Evolutionary conservation across 2,888 invertebrate species (phyloP).

Genomic region (Ophion ventricosus): DNA sequence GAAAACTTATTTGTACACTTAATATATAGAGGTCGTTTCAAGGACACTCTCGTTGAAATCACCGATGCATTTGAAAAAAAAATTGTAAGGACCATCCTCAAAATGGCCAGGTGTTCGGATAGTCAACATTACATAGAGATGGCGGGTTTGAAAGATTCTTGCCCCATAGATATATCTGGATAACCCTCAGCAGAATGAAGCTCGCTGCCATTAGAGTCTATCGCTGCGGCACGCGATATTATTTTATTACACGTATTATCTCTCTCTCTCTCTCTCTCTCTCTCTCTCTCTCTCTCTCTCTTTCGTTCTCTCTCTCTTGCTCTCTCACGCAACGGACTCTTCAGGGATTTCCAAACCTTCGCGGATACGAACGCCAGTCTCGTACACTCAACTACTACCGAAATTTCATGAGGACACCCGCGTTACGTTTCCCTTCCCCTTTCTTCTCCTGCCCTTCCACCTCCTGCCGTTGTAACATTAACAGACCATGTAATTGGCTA

Average conservation of each 20-base stretch:
- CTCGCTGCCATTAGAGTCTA: conserved; percentile 61
- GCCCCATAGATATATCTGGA: background rate
- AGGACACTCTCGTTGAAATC: background rate
- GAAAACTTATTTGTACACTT: too few relatives aligned
- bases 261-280: conserved; percentile 11
- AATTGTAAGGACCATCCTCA: too few relatives aligned
- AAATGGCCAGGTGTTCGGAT: too few relatives aligned
- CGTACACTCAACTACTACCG: conserved; percentile 7
- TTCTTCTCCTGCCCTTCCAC: background rate
- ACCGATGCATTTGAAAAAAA: too few relatives aligned
- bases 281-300: conserved; percentile 19
- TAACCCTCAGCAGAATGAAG: conserved; percentile 34
- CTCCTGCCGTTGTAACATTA: background rate
- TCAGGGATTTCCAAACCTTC: conserved; percentile 16
- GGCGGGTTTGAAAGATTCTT: too few relatives aligned
- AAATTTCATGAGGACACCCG: conserved; percentile 23
- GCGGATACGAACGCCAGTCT: conserved; percentile 7
- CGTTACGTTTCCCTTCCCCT: background rate
- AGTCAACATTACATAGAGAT: too few relatives aligned
- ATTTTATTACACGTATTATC: conserved; percentile 59
- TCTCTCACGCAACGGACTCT: background rate
- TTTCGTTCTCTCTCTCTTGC: conserved; percentile 18
- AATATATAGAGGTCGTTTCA: background rate
- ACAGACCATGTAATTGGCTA: conserved; percentile 49
- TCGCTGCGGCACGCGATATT: conserved; percentile 65